Evolutionary conservation across 2,113 vertebrate species (phyloP).

Genomic region (Cardinalis cardinalis): DNA sequence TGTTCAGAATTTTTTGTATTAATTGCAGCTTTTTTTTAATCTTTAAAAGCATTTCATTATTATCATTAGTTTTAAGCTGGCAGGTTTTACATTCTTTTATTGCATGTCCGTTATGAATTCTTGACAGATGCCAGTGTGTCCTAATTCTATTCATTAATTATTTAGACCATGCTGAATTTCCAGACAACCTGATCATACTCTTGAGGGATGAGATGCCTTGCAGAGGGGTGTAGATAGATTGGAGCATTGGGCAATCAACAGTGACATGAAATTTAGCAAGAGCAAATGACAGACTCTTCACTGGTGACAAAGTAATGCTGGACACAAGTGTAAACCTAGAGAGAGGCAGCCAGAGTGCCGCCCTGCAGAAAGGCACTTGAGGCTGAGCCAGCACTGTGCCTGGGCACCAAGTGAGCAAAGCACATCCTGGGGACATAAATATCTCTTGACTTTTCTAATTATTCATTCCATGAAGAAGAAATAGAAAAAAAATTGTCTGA

Average conservation of each 20-base stretch:
- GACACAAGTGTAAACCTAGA: no score
- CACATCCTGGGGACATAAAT: background rate
- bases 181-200: background rate
- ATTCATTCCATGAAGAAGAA: background rate
- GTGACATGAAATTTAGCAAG: background rate
- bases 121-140: background rate
- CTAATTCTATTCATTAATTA: background rate
- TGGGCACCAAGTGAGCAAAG: background rate
- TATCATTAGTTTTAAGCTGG: background rate
- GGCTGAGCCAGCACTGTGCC: no score
- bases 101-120: background rate
- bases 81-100: background rate
- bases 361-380: background rate
- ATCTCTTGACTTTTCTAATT: background rate
- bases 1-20: background rate
- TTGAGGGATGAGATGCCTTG: background rate
- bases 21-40: background rate
- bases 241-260: background rate
- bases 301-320: no score
- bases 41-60: background rate
- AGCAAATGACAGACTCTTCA: background rate
- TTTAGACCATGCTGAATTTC: background rate
- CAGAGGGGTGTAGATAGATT: background rate
- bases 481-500: background rate
- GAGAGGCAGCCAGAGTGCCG: background rate